Evolutionary conservation across 2,888 invertebrate genomes (phyloP).

Genomic region (Diplolepis rosae): DNA sequence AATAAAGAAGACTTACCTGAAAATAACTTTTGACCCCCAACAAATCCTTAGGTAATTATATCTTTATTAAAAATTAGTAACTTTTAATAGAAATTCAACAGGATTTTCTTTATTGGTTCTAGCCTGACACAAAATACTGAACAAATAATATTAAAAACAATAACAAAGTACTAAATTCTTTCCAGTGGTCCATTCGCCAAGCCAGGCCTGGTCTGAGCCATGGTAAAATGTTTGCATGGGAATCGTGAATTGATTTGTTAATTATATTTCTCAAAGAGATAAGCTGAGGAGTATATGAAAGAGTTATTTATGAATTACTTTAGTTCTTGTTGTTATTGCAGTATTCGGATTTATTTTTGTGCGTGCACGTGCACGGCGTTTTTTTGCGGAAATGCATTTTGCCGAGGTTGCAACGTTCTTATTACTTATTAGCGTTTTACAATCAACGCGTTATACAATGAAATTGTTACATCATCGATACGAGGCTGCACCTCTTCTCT

Average conservation of each 20-base stretch:
- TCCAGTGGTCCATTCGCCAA: no score
- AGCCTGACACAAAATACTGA: no score
- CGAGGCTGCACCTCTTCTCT: conserved; percentile 61
- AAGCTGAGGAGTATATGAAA: neutral
- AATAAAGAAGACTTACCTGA: no score
- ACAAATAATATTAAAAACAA: no score
- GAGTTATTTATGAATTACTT: conserved; percentile 24
- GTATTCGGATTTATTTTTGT: neutral
- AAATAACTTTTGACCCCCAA: no score
- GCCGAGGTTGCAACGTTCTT: conserved; percentile 44
- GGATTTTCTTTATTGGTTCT: no score
- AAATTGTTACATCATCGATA: conserved; percentile 67
- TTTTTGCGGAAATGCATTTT: conserved; percentile 27
- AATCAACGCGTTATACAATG: conserved; percentile 66
- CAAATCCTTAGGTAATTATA: no score
- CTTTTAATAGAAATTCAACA: no score
- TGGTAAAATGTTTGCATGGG: no score
- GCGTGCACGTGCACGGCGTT: neutral
- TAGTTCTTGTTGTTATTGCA: neutral
- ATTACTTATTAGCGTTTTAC: conserved; percentile 64
- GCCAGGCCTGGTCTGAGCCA: no score
- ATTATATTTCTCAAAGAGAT: neutral
- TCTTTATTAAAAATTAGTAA: no score
- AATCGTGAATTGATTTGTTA: neutral
- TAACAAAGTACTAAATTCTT: no score